Evolutionary conservation across 1,140 invertebrate species (phyloP), one percentile per base, ranked within the genome.

Genomic region (Drosophila seguyi): DNA sequence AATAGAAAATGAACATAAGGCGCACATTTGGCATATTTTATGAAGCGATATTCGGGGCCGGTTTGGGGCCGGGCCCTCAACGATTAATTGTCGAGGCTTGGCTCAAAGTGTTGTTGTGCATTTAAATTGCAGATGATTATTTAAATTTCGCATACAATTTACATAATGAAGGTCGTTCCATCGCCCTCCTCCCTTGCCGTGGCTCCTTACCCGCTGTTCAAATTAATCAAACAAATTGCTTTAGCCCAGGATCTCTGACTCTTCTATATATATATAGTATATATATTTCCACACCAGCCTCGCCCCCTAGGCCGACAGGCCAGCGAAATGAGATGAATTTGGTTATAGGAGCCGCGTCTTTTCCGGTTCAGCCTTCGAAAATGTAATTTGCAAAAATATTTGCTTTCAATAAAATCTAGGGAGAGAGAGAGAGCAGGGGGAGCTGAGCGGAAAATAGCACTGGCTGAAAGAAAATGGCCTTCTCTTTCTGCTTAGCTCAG

Each of bases 141-240:
- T 90, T 90, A 90, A 90, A 90, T 81, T 90, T 90, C 85, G 62
- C 75, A 85, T 85, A 90, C 85, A 90, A 90, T 90, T 90, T 90
- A 81, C 85, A 90, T 90, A 90, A 90, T 90, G 85, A 90, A 90
- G 85, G 86, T 90, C 78, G 68, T 8, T 58, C 48, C 72, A 29
- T 22, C 60, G 2, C 25, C n/a, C n/a, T 16, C 22, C 42, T 4
- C 6, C 25, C 22, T 8, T 4, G 6, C 39, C 36, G 38, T 31
- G 1, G 31, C 72, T 29, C 53, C 25, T 25, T 13, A 6, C 41
- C 55, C 57, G 50, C 68, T 74, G 45, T 59, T 69, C 74, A 76
- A 85, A 90, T 90, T 90, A 90, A 90, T 90, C 85, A 90, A 90
- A 90, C 85, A 90, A 90, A 90, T 90, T 90, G 85, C 85, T 90